These are phyloP conservation scores for Ylistrum balloti DNA, from an alignment of 1,140 invertebrate species.

Conservation along the genomic window DNA sequence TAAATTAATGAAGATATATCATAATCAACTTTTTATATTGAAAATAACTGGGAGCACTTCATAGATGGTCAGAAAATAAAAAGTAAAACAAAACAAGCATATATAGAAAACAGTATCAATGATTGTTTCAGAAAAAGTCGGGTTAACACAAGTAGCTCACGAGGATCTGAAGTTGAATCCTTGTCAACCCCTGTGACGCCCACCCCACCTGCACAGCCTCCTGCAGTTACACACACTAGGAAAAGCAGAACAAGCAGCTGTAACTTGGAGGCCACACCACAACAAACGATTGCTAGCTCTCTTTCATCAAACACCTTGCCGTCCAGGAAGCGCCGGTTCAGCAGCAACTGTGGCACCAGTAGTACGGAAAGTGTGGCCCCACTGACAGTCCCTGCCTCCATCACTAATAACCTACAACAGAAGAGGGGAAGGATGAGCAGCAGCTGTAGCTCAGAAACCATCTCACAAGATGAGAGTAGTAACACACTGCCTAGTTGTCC, in stretches of 20 bases:
- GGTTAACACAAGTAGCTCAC: background rate
- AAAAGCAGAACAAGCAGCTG: slow-evolving; percentile 29
- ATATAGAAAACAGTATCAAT: background rate
- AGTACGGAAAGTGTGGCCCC: slow-evolving; percentile 1
- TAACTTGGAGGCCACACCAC: background rate
- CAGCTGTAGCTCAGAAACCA: slow-evolving; percentile 10
- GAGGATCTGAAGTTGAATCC: background rate
- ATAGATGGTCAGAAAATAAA: too few species aligned
- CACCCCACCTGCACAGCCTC: background rate
- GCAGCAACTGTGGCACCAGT: background rate
- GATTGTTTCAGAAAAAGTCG: slow-evolving; percentile 13
- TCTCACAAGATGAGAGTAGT: slow-evolving; percentile 68
- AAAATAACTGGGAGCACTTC: too few species aligned
- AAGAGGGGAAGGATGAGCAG: slow-evolving; percentile 51
- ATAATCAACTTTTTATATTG: too few species aligned
- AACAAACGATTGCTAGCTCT: background rate
- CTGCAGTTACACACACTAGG: background rate
- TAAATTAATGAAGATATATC: too few species aligned
- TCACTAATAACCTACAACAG: slow-evolving; percentile 55
- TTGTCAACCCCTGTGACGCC: slow-evolving; percentile 14
- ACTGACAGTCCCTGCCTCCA: background rate
- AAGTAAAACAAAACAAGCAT: too few species aligned
- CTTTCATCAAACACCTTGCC: background rate
- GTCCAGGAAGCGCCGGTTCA: slow-evolving; percentile 36
- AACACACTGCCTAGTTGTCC: slow-evolving; percentile 67